Evolutionary conservation across 2,797 vertebrate species (phyloP), one percentile per base, ranked within the genome.

Genomic region (Chiroxiphia lanceolata): DNA sequence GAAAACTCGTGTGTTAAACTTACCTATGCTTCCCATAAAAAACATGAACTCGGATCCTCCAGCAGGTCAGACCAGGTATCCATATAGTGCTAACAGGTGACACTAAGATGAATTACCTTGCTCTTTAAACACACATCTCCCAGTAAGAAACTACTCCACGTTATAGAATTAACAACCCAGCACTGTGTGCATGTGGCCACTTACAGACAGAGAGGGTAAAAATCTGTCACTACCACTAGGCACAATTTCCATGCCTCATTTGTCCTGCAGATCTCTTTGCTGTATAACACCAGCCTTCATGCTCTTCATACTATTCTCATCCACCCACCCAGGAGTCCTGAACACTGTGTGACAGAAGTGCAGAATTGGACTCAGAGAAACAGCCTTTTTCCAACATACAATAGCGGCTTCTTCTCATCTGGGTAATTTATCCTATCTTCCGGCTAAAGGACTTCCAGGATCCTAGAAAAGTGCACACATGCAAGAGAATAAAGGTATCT

Each of bases 231-330:
- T 76, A 81, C 34, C 21, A 71, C 6, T 1, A 54, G 47, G 7
- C 11, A 67, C 40, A 72, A 75, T 63, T 65, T 26, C 36, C 47
- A 33, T 3, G 25, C 33, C 44, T 65, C 0, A 0, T 25, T 44
- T 76, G 50, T 45, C 26, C 44, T 45, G n/a, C 38, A 71, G 31
- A 17, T 72, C 29, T 13, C 31, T 83, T 60, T 25, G 40, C 70
- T 50, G 7, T 25, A 1, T 10, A 68, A 59, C 15, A 45, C 6
- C 36, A 87, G 31, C 44, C 34, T 85, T 71, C 42, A 15, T 5
- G 21, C 27, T 70, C 25, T 63, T 67, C 33, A 26, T 25, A 6
- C 16, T 63, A 13, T 25, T 86, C 36, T 53, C 33, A 50, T 38
- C 4, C 36, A 44, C 27, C 11, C 36, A 64, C 10, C 20, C n/a